These are phyloP conservation scores for Acanthopleura granulata DNA, from an alignment of 2,888 invertebrate species.

Conservation along the genomic window DNA sequence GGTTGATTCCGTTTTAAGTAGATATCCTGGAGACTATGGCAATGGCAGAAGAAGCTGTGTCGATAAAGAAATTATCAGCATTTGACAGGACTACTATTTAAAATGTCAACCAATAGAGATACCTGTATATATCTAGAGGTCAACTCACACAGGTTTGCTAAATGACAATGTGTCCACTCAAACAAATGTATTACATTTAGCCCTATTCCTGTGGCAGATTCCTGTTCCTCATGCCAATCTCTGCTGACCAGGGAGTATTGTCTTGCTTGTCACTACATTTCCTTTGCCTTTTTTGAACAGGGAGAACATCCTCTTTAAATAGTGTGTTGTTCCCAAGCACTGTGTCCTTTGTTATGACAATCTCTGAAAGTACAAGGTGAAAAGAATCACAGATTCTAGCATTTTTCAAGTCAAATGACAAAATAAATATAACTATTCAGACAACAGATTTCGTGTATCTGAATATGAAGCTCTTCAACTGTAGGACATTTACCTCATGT, in stretches of 20 bases:
- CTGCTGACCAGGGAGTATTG: too few relatives aligned
- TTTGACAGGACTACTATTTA: background rate
- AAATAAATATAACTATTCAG: too few relatives aligned
- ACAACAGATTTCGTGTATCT: too few relatives aligned
- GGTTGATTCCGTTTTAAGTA: too few relatives aligned
- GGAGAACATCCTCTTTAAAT: constrained; percentile 37
- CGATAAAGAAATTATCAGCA: background rate
- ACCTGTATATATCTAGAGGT: too few relatives aligned
- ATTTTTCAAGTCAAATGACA: too few relatives aligned
- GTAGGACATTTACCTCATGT: too few relatives aligned
- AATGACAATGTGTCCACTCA: background rate
- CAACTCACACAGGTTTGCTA: too few relatives aligned
- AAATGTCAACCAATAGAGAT: background rate
- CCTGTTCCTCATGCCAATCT: background rate
- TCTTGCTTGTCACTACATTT: constrained; percentile 27
- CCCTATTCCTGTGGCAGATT: background rate
- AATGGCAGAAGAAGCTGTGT: too few relatives aligned
- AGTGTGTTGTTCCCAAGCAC: constrained; percentile 32
- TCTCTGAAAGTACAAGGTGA: constrained; percentile 34
- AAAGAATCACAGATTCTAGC: too few relatives aligned
- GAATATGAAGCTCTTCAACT: too few relatives aligned
- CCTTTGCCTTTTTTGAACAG: constrained; percentile 23
- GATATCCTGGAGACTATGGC: background rate
- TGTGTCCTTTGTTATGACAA: constrained; percentile 38
- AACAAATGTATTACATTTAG: background rate